Evolutionary conservation across 1,140 invertebrate genomes (phyloP), one percentile per base, ranked within the genome.

Genomic region (Caenorhabditis remanei): DNA sequence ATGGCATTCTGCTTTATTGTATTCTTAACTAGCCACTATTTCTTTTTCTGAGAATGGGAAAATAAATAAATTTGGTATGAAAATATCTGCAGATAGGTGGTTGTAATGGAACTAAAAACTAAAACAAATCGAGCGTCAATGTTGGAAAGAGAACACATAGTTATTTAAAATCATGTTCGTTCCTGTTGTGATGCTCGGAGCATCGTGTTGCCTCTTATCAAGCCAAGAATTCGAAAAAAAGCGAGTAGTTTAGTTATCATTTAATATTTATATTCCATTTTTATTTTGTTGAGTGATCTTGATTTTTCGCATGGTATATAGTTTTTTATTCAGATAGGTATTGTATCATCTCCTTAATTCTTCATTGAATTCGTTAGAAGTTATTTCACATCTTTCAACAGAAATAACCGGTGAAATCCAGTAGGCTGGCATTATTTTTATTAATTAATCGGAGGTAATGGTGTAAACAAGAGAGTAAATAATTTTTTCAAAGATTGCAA

Each of bases 1-100:
- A 48, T 50, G 43, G 21, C n/a, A 24, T 9, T 50, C 16, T 50
- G 71, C 71, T 79, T 79, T 53, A 79, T 50, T 46, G 14, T 46
- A 43, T 50, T 79, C 46, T 50, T 79, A 79, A 53, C 53, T 71
- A 79, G 71, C n/a, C 19, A 43, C n/a, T 13, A 19, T 50, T n/a
- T 32, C 32, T 32, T 79, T 71, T 79, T 79, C 71, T 79, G 46
- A 79, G 46, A 79, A 79, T 71, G 40, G 32, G 71, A 41, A 53
- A 79, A 50, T 19, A 19, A 75, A 46, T 46, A 46, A 65, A 65
- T 65, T 32, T 40, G 21, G 4, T 58, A 14, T 58, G 56, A 58
- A 58, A n/a, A 58, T 1, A 1, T 32, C 32, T 32, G 32, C 2
- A 32, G 32, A 32, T 0, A 1, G 32, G 32, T 32, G 32, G 32